These are phyloP conservation scores for Pristionchus mayeri DNA, from an alignment of 2,888 invertebrate genomes.

Conservation along the genomic window DNA sequence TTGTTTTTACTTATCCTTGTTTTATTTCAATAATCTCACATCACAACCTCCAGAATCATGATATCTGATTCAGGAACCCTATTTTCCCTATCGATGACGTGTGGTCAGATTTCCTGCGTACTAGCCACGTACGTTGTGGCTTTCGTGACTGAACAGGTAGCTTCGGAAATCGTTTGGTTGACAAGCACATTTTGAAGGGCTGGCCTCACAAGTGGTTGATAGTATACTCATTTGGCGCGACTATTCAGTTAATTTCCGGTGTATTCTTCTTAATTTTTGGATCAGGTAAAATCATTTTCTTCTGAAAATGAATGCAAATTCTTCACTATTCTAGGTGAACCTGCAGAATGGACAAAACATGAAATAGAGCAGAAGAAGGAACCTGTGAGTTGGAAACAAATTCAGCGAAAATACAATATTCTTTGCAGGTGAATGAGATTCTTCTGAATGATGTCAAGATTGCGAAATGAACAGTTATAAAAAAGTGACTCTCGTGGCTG, in stretches of 20 bases:
- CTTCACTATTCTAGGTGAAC: background rate
- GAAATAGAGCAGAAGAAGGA: background rate
- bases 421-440: background rate
- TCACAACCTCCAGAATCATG: background rate
- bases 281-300: background rate
- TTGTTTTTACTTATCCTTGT: too few species aligned
- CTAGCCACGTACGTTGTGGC: background rate
- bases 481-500: too few species aligned
- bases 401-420: background rate
- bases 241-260: background rate
- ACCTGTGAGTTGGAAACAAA: background rate
- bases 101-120: background rate
- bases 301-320: background rate
- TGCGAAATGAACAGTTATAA: background rate
- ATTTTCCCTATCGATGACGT: background rate
- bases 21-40: background rate
- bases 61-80: background rate
- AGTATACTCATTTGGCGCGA: background rate
- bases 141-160: background rate
- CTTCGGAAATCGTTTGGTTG: background rate
- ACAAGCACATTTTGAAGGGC: background rate
- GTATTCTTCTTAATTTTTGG: background rate
- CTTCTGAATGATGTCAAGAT: background rate
- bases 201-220: constrained; percentile 22
- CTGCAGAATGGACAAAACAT: background rate